Evolutionary conservation across 2,888 invertebrate species (phyloP), one percentile per base, ranked within the genome.

Genomic region (Zootermopsis nevadensis): DNA sequence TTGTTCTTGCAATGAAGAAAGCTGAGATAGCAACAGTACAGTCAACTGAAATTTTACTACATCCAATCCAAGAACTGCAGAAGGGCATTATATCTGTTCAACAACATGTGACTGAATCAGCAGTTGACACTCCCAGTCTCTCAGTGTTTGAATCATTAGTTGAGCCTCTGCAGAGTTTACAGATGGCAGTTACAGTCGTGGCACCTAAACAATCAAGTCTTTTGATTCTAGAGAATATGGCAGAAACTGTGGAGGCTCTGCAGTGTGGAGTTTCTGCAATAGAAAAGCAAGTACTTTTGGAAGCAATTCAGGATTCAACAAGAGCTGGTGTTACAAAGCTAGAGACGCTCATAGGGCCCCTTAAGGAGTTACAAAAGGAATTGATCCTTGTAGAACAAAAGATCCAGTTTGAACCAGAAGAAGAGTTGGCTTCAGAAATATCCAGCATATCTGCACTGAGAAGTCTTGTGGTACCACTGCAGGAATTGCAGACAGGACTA

Each of bases 31-130:
- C n/a, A n/a, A 81, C 48, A 8, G 35, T 80, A 30, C 69, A 66
- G 67, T 19, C 74, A 33, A 15, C 83, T 7, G 80, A 83, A 77
- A 80, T 82, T 2, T 67, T 83, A 3, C 72, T 80, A 31, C 79
- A 76, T 31, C 83, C 77, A 4, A 80, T 83, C 24, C 91, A 92
- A 82, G 92, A 93, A 88, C 92, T 93, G 81, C 91, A 92, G 88
- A 90, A 89, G 82, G 91, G 91, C 33, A 87, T 93, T 72, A 90
- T 90, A 15, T 74, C 67, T 10, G 33, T 48, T 35, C 31, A 38
- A n/a, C 35, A 38, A 0, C 35, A 38, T 1, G 27, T 27, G 6
- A 38, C n/a, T n/a, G 79, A 66, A 10, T 12, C n/a, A 27, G 2
- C 38, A 27, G 27, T 2, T n/a, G n/a, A 53, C 10, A 60, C 35